Base-by-base conservation (phyloP, 64 coral and sea anemone genomes). In the Acropora yongei region DNA sequence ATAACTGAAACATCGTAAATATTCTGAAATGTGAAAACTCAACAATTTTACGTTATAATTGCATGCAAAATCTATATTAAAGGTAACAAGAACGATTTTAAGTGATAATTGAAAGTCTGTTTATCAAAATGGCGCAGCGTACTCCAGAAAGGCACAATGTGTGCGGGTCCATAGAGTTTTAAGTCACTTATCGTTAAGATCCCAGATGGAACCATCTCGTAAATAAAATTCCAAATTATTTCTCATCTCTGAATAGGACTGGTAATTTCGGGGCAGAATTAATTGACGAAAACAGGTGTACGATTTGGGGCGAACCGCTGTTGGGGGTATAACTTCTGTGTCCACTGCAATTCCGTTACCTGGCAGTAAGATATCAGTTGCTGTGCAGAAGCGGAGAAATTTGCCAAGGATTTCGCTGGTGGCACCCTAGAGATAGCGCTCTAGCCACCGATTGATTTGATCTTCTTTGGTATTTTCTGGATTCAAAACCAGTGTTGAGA, bases 331-430 rank as follows among this genome's bases (percentile, higher is more conserved):
- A 2, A 74, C 44, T 67, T 91, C 78, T 10, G 79, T 72, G 11
- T 57, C 14, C 41, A 90, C 43, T 68, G 57, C 45, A 8, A 90
- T 90, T 1, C 20, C 2, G 17, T 46, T 16, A 9, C 43, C 58
- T 8, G 79, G 89, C 8, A 17, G 6, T 41, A 91, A 57, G 50
- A 53, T 55, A 90, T 94, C 87, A 20, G 40, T 67, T 9, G 55
- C 79, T 41, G 80, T 94, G 49, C 93, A 95, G 65, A 91, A 91
- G 18, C 83, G 58, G 20, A 95, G 80, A 61, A 95, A 88, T 11
- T 87, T 77, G 1, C 16, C 1, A 65, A 95, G 72, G 0, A 79
- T 55, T 80, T 87, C 16, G 44, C 87, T 3, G 58, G 4, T 43
- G 16, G 30, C 66, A 50, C 87, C 82, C 74, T 80, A 90, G 14